A percentile compares a stretch with the other conserved stretches of the same genome.
phyloP scores from a whole-genome alignment of 2,113 vertebrate genomes.

The Diphyllodes magnificus region DNA sequence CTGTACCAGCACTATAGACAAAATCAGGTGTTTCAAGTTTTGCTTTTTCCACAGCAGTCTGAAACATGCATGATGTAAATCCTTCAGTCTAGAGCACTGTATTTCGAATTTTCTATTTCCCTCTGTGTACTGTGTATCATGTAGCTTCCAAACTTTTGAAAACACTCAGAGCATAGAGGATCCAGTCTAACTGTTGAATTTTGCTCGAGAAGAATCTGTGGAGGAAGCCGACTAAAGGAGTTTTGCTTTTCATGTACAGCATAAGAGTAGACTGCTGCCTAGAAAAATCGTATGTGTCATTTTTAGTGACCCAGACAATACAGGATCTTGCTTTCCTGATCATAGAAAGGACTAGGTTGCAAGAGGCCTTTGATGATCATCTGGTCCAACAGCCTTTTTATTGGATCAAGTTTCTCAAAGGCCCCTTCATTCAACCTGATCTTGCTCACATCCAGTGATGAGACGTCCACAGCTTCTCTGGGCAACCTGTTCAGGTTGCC shows the following conservation, averaged over 20 bases:
- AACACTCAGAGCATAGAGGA: not conserved
- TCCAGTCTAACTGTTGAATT: not conserved
- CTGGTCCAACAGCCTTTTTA: not conserved
- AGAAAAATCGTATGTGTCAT: not conserved
- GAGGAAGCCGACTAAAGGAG: not conserved
- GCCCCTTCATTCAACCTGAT: not conserved
- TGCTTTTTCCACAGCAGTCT: not conserved
- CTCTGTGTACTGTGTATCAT: accelerated
- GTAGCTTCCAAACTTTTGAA: not conserved
- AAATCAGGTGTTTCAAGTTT: not conserved
- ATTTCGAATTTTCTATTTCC: not conserved
- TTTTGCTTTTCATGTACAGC: not conserved
- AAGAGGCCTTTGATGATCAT: not conserved
- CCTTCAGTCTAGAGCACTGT: not conserved
- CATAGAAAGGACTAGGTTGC: not conserved
- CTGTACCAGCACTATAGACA: accelerated
- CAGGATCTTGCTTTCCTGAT: not conserved
- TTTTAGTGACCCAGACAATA: not conserved
- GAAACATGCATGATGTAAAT: not conserved
- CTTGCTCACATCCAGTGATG: not conserved
- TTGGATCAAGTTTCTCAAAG: not conserved
- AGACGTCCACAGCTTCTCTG: not conserved
- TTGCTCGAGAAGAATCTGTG: not conserved
- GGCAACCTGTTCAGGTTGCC: not conserved
- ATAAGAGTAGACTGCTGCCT: not conserved